These are phyloP conservation scores for Parotia lawesii DNA, from an alignment of 2,113 vertebrate genomes.

Conservation along the genomic window DNA sequence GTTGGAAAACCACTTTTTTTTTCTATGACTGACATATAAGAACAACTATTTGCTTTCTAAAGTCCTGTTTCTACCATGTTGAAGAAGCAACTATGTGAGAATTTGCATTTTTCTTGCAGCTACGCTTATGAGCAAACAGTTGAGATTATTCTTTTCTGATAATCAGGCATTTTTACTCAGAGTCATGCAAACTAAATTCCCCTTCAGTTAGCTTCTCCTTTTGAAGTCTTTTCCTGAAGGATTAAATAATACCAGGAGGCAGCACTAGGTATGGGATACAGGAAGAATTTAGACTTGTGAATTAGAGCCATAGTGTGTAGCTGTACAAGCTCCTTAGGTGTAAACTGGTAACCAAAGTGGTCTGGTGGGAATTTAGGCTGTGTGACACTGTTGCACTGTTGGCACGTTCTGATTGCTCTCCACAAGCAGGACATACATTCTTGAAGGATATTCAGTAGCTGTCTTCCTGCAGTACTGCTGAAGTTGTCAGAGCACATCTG, in stretches of 20 bases:
- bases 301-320: background rate
- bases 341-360: background rate
- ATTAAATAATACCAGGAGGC: background rate
- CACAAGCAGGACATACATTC: rapidly evolving
- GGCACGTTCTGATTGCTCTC: background rate
- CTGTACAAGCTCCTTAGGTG: background rate
- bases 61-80: background rate
- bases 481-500: background rate
- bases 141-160: background rate
- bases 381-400: background rate
- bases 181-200: background rate
- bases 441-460: background rate
- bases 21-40: background rate
- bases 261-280: background rate
- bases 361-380: background rate
- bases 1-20: background rate
- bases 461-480: background rate
- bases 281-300: background rate
- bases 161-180: background rate
- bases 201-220: background rate
- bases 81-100: background rate
- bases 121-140: background rate
- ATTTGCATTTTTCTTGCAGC: background rate
- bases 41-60: background rate
- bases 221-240: background rate